Evolutionary conservation across 2,888 invertebrate genomes (phyloP).

Genomic region (Lithophane ornitopus): DNA sequence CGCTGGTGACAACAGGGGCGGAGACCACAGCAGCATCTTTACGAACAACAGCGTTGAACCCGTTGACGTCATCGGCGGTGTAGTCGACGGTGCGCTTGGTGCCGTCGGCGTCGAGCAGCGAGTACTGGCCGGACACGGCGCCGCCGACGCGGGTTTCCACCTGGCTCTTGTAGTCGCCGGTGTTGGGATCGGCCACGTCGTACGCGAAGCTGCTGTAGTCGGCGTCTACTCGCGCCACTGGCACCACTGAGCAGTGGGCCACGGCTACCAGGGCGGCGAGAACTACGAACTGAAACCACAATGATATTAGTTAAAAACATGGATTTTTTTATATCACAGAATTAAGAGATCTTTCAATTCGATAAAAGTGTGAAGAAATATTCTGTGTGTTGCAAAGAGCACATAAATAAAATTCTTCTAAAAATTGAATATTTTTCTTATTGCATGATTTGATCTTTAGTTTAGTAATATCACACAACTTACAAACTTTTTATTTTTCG

Average conservation of each 20-base stretch:
- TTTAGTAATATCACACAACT: background rate
- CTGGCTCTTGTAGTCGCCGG: conserved; percentile 90
- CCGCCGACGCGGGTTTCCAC: conserved; percentile 88
- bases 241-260: conserved; percentile 81
- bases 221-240: conserved; percentile 77
- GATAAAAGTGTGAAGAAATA: background rate
- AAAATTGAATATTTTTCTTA: no score
- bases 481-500: background rate
- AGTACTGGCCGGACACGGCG: conserved; percentile 89
- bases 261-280: conserved; percentile 79
- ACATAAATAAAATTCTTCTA: background rate
- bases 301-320: background rate
- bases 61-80: conserved; percentile 87
- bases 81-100: conserved; percentile 90
- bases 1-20: conserved; percentile 67
- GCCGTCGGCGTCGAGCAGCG: conserved; percentile 89
- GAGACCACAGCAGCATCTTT: conserved; percentile 83
- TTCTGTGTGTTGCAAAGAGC: background rate
- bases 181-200: conserved; percentile 89
- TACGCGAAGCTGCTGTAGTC: conserved; percentile 87
- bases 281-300: conserved; percentile 80
- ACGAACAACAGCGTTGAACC: conserved; percentile 90
- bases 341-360: background rate
- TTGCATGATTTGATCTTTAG: background rate
- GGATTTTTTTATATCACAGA: no score